phyloP scores from a whole-genome alignment of 2,888 invertebrate species.

The Hoplodrina blanda region DNA sequence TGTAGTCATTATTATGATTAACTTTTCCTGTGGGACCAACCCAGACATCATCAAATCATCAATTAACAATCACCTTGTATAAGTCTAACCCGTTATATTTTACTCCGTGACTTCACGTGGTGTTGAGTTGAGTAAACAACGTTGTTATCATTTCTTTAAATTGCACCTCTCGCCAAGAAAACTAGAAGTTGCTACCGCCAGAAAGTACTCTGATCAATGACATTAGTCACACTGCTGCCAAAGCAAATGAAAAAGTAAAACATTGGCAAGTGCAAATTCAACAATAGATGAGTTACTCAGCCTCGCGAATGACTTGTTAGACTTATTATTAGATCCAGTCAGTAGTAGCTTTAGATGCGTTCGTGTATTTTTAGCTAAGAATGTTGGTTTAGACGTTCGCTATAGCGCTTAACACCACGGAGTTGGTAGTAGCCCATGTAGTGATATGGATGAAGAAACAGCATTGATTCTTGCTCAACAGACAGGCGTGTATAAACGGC shows the following conservation, averaged over 20 bases:
- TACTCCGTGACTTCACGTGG: background rate
- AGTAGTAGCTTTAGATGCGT: conserved; percentile 69
- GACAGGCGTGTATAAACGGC: background rate
- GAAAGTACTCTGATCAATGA: conserved; percentile 61
- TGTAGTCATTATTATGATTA: too few relatives aligned
- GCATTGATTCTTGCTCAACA: conserved; percentile 32
- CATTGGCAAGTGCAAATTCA: conserved; percentile 68
- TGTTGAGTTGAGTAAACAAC: background rate
- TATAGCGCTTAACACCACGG: conserved; percentile 54
- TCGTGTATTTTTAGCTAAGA: conserved; percentile 68
- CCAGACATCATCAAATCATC: too few relatives aligned
- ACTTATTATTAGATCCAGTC: conserved; percentile 66
- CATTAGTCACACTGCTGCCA: conserved; percentile 59
- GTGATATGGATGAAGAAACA: conserved; percentile 36
- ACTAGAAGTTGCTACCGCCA: conserved; percentile 26
- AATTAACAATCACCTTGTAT: too few relatives aligned
- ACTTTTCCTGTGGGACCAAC: too few relatives aligned
- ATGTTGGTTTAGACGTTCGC: conserved; percentile 65
- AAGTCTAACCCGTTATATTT: too few relatives aligned
- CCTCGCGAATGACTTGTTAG: conserved; percentile 68
- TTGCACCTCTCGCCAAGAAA: conserved; percentile 20
- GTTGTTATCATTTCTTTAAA: conserved; percentile 14
- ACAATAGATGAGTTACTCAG: conserved; percentile 69
- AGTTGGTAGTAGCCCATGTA: conserved; percentile 46
- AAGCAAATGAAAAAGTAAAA: conserved; percentile 61